These are phyloP conservation scores for Gymnosoma rotundatum DNA, from an alignment of 2,888 invertebrate genomes.

Conservation along the genomic window DNA sequence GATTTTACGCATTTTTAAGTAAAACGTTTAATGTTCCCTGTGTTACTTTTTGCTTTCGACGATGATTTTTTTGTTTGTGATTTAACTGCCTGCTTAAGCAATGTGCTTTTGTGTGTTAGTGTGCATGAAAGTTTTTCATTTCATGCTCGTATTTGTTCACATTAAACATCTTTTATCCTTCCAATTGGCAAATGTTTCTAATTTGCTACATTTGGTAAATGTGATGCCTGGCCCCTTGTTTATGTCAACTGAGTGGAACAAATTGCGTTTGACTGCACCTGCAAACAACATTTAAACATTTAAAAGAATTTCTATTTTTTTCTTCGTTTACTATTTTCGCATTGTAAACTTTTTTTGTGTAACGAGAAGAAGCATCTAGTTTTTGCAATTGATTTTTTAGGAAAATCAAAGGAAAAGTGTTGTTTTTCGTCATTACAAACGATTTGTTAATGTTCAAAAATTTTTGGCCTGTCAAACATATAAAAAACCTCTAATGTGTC, in stretches of 20 bases:
- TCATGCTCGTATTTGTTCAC: conserved; percentile 30
- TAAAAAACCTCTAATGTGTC: too few relatives aligned
- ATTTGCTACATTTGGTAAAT: conserved; percentile 59
- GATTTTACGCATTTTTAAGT: conserved; percentile 80
- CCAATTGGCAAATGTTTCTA: conserved; percentile 58
- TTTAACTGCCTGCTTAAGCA: conserved; percentile 24
- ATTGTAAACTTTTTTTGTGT: conserved; percentile 12
- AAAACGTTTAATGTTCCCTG: conserved; percentile 65
- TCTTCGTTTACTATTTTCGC: conserved; percentile 21
- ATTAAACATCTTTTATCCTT: conserved; percentile 32
- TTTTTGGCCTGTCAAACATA: too few relatives aligned
- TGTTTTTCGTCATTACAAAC: too few relatives aligned
- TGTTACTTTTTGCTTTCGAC: conserved; percentile 7
- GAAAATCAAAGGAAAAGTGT: too few relatives aligned
- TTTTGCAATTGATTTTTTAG: background rate
- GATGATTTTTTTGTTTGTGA: background rate
- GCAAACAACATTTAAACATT: conserved; percentile 74
- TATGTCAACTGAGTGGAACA: conserved; percentile 81
- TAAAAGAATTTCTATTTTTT: conserved; percentile 33
- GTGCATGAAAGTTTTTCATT: conserved; percentile 35
- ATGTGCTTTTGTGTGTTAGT: conserved; percentile 27
- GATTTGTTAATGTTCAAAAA: too few relatives aligned
- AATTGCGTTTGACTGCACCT: conserved; percentile 81
- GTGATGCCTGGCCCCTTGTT: conserved; percentile 73
- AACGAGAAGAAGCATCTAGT: background rate